Evolutionary conservation across 2,797 vertebrate genomes (phyloP), one percentile per base, ranked within the genome.

Genomic region (Catamblyrhynchus diadema): DNA sequence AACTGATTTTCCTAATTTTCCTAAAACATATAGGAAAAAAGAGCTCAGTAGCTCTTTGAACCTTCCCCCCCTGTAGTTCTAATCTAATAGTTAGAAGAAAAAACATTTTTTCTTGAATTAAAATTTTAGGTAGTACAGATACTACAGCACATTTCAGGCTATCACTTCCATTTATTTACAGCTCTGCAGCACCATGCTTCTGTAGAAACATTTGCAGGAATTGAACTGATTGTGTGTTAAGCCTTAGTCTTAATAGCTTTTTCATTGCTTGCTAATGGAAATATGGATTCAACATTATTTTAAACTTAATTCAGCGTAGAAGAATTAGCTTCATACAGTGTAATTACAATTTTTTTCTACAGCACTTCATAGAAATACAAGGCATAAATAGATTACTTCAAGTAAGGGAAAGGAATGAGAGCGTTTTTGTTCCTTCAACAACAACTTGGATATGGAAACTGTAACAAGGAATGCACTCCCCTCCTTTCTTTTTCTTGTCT

Each of bases 201-300:
- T 91, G 65, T 21, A 74, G 86, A 94, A 91, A 74, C 42, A 81
- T 53, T 88, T 88, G 22, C 82, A 92, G 50, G 57, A 94, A 91
- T 72, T 79, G 42, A 94, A 94, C 8, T 82, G 88, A 82, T 85
- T 88, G 60, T 35, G 45, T 77, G 37, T 59, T 85, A 95, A 88
- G 61, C 82, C 67, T 75, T 94, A 65, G 65, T 91, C 85, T 82
- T 94, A 94, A 95, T 78, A 94, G 86, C 50, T 83, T 92, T 96
- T 97, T 93, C 88, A 95, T 91, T 95, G 74, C 90, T 71, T 86
- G 74, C 48, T 95, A 96, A 96, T 94, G 91, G 81, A 96, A 95
- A 82, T 92, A 96, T 44, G 56, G 80, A 95, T 93, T 91, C 51
- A 88, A 70, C 42, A 79, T 93, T 96, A 94, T 80, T 96, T 95